A percentile compares a stretch with the other conserved stretches of the same genome.
Conservation (phyloP, 1,140 invertebrate species). For the Drosophila baimaii region DNA sequence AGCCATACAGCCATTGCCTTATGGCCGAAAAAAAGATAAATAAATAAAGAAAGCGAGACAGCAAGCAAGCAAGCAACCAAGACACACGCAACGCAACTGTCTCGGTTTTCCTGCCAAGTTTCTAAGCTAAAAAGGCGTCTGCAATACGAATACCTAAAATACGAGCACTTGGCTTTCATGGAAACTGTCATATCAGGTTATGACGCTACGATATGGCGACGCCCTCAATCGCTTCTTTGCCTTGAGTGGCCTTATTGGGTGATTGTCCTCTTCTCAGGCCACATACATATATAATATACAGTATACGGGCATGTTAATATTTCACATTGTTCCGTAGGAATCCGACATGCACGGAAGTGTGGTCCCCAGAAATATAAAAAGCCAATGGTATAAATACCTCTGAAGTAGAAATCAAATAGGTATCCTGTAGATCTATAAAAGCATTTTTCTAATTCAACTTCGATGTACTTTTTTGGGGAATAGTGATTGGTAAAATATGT, state of each 20-base stretch:
- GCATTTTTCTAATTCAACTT: too few species aligned
- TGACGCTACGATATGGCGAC: conserved; percentile 15
- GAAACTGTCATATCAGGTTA: conserved; percentile 20
- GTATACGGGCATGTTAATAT: conserved; percentile 3
- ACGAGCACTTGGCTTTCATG: conserved; percentile 9
- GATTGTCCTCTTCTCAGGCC: conserved; percentile 2
- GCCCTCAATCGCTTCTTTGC: conserved; percentile 18
- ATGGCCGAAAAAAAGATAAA: conserved; percentile 13
- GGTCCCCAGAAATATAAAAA: neutral
- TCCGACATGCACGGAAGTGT: conserved; percentile 8
- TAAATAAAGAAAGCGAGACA: conserved; percentile 5
- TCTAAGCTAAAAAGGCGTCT: conserved; percentile 18
- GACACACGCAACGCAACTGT: conserved; percentile 26
- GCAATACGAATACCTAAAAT: conserved; percentile 8
- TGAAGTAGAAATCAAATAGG: too few species aligned
- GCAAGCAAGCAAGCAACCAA: neutral
- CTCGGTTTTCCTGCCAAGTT: conserved; percentile 34
- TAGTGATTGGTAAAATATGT: too few species aligned
- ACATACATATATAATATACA: neutral
- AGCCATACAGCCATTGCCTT: conserved; percentile 1
- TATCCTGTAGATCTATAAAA: too few species aligned
- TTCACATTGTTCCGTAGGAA: neutral
- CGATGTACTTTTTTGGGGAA: too few species aligned
- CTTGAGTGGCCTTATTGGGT: neutral
- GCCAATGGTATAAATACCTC: neutral